Evolutionary conservation across 2,797 vertebrate species (phyloP).

Genomic region (Eulemur rubriventer): DNA sequence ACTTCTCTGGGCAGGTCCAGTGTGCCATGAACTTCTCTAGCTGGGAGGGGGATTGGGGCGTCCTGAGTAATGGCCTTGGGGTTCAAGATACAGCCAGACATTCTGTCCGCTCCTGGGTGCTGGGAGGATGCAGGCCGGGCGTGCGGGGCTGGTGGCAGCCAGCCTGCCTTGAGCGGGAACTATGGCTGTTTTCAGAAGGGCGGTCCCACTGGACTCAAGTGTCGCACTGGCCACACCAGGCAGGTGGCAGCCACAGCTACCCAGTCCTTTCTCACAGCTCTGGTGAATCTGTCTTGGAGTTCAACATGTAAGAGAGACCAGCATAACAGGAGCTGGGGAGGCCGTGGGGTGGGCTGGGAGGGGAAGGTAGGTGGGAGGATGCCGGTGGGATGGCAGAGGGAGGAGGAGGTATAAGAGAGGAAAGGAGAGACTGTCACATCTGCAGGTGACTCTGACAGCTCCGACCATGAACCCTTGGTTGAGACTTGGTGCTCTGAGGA

Average conservation of each 20-base stretch:
- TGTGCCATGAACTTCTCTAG: neutral
- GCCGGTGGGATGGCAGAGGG: neutral
- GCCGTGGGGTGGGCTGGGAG: accelerated
- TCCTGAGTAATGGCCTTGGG: neutral
- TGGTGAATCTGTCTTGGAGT: neutral
- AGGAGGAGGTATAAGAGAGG: neutral
- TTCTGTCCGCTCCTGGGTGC: accelerated
- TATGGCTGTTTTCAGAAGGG: neutral
- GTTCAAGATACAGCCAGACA: neutral
- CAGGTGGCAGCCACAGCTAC: neutral
- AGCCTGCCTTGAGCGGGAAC: neutral
- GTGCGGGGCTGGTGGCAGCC: accelerated
- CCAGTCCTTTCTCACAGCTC: neutral
- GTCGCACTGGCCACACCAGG: neutral
- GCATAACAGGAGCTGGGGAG: neutral
- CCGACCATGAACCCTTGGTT: neutral
- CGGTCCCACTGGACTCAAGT: accelerated
- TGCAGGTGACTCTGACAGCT: neutral
- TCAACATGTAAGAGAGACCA: neutral
- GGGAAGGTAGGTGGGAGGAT: neutral
- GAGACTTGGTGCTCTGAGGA: neutral
- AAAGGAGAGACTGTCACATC: neutral
- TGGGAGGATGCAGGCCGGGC: neutral
- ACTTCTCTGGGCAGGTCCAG: neutral
- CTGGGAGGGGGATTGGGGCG: neutral